Evolutionary conservation across 2,113 vertebrate species (phyloP), one percentile per base, ranked within the genome.

Genomic region (Gavia stellata): DNA sequence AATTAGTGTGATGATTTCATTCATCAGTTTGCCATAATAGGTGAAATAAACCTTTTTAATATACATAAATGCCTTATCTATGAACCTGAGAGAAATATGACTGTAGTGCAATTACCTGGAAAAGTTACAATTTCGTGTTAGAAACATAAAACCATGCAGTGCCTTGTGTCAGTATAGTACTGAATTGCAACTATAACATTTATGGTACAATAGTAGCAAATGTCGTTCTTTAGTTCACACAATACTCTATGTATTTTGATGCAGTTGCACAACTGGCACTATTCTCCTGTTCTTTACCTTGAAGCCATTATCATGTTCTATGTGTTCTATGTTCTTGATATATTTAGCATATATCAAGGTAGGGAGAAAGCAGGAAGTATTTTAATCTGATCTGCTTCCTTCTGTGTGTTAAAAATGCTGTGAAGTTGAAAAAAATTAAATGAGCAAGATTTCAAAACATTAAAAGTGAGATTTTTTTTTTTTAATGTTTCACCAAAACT

Each of bases 1-100:
- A 96, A 93, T 53, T 42, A 73, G 3, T 6, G 0, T 82, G 16
- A 86, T 42, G 44, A 81, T 93, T 97, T 80, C 5, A 2, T 93
- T 95, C 71, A 92, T 95, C n/a, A 70, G n/a, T 96, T 96, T 96
- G 17, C 63, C 20, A 26, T 88, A 83, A 62, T 26, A 81, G 34
- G 40, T 68, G 42, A 49, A 95, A 93, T 70, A 91, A 78, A 28
- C 80, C 17, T 86, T 88, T 72, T 81, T 86, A 72, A 94, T 49
- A 24, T 65, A 36, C 20, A 14, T 65, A 86, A 92, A 92, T 92
- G 34, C 49, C 38, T 67, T 84, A 33, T 40, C 80, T 92, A 28
- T 84, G 34, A 94, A 88, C 53, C 49, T 56, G 40, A 81, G 55
- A 83, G 50, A 86, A 96, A 65, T 58, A 16, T 12, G 23, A 82